Evolutionary conservation across 2,797 vertebrate genomes (phyloP).

Genomic region (Trichosurus vulpecula): DNA sequence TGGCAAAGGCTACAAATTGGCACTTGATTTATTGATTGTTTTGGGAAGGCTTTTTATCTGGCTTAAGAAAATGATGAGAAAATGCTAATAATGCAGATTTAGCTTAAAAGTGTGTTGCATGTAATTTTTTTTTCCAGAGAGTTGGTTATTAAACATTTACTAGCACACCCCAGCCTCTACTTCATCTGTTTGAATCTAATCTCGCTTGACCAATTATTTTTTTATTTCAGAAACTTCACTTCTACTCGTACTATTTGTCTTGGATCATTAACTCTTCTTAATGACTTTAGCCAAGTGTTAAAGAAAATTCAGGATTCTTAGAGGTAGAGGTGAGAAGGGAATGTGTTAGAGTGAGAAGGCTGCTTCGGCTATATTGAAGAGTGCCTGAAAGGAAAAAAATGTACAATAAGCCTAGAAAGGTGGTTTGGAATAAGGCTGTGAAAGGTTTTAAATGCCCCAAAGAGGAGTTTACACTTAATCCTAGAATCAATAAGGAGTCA

Average conservation of each 20-base stretch:
- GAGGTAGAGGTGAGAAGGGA: not conserved
- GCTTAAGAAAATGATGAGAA: not conserved
- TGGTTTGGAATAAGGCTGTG: not conserved
- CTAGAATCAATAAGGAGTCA: not conserved
- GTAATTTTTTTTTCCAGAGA: not conserved
- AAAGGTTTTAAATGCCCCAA: not conserved
- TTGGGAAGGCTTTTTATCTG: not conserved
- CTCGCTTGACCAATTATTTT: not conserved
- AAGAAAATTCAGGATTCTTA: not conserved
- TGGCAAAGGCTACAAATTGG: not conserved
- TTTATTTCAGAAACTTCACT: not conserved
- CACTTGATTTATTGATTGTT: not conserved
- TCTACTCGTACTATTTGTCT: not conserved
- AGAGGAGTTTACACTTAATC: not conserved
- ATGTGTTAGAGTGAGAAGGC: not conserved
- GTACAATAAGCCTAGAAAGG: not conserved
- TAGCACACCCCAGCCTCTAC: not conserved
- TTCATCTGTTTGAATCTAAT: not conserved
- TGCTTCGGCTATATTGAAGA: not conserved
- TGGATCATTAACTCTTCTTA: not conserved
- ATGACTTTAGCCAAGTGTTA: not conserved
- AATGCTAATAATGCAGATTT: not conserved
- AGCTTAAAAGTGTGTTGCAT: not conserved
- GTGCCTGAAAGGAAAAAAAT: not conserved
- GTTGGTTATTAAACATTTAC: not conserved